These are phyloP conservation scores for Trissolcus japonicus DNA, from an alignment of 2,888 invertebrate species.

Conservation along the genomic window DNA sequence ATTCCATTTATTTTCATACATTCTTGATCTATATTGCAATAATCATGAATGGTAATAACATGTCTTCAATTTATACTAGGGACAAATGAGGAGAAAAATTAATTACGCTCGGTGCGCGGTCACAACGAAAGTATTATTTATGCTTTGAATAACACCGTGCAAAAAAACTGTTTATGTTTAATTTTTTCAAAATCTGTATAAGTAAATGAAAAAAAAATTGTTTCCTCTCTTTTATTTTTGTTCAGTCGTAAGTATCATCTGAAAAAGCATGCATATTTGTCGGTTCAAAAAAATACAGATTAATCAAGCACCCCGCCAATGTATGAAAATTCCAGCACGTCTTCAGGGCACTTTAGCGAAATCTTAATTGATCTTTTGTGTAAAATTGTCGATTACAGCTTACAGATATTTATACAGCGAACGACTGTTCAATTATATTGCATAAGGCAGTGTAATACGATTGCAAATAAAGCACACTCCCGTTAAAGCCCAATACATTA, in stretches of 20 bases:
- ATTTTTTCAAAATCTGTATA: too few species aligned
- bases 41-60: constrained; percentile 8
- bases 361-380: constrained; percentile 49
- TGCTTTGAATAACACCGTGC: too few species aligned
- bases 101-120: too few species aligned
- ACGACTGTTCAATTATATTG: constrained; percentile 43
- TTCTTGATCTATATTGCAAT: constrained; percentile 5
- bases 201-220: too few species aligned
- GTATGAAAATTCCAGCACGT: background rate
- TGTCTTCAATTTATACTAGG: background rate
- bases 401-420: constrained; percentile 30
- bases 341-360: background rate
- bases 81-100: background rate
- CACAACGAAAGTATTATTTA: background rate
- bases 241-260: too few species aligned
- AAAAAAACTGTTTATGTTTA: too few species aligned
- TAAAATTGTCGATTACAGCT: constrained; percentile 32
- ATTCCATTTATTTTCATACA: constrained; percentile 18
- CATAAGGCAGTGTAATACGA: constrained; percentile 17
- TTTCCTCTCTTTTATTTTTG: too few species aligned
- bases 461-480: constrained; percentile 29
- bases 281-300: too few species aligned
- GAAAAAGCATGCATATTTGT: too few species aligned
- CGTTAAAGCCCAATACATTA: constrained; percentile 39
- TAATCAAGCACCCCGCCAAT: too few species aligned